A percentile compares a stretch with the other conserved stretches of the same genome.
These are phyloP conservation scores for Porites cylindrica DNA, from an alignment of 92 coral and sea anemone genomes.

Conservation along the genomic window DNA sequence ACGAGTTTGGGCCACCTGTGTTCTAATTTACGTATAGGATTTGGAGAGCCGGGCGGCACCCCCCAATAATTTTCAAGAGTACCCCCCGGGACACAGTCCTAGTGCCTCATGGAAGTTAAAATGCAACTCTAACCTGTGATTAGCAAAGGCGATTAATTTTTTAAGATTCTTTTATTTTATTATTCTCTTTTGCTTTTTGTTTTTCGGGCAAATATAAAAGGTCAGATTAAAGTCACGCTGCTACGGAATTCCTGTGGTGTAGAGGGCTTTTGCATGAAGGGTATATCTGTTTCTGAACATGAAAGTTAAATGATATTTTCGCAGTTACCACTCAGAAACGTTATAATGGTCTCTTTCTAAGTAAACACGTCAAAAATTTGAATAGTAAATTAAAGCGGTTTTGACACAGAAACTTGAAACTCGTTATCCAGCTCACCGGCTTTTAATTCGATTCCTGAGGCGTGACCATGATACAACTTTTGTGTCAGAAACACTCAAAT, in stretches of 20 bases:
- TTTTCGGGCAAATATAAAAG: not conserved
- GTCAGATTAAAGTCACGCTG: not conserved
- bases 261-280: not conserved
- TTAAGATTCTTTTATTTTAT: too few relatives aligned
- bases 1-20: too few relatives aligned
- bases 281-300: conserved; percentile 9
- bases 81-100: too few relatives aligned
- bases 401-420: not conserved
- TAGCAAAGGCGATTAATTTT: too few relatives aligned
- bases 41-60: too few relatives aligned
- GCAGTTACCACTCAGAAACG: not conserved
- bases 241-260: conserved; percentile 11
- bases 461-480: not conserved
- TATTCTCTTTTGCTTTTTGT: too few relatives aligned
- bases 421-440: not conserved
- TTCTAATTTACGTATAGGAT: too few relatives aligned
- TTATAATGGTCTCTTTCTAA: not conserved
- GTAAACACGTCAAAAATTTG: not conserved
- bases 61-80: too few relatives aligned
- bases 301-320: not conserved
- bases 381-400: not conserved
- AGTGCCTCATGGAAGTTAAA: too few relatives aligned
- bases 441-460: not conserved
- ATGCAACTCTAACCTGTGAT: too few relatives aligned
- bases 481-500: too few relatives aligned